Evolutionary conservation across 2,797 vertebrate species (phyloP), one percentile per base, ranked within the genome.

Genomic region (Centropyge bicolor): DNA sequence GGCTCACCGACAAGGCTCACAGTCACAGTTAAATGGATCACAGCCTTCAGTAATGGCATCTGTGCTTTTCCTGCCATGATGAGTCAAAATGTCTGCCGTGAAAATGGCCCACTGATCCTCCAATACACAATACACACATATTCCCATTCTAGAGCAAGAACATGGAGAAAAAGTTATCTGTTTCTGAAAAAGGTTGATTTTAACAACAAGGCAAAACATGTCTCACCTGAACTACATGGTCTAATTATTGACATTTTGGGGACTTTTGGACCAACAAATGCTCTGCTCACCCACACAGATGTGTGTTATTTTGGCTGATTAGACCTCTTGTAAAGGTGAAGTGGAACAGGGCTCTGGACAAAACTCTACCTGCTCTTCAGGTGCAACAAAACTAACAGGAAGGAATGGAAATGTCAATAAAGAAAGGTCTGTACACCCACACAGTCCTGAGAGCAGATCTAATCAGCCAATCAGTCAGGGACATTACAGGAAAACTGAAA

Each of bases 11-110:
- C 27, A 31, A 31, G 27, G 27, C 27, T 31, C 27, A 31, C 27
- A 61, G 52, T 56, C 27, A 71, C 45, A 57, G 20, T 48, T 61
- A 65, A 60, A 70, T 48, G 31, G 51, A 81, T 77, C 22, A 43
- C 17, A 65, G 45, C 35, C 36, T 1, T 68, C 27, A 4, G 41
- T 63, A 62, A 79, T 49, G 13, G 31, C 13, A 38, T 73, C 24
- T 54, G 49, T 49, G 57, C 24, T 45, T 68, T 57, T 61, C 27
- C 57, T 76, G 55, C 63, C 55, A 62, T 48, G 61, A 61, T 31
- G 48, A 54, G 48, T 55, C 48, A 73, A 68, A 41, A 46, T 48
- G 48, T 49, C 43, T 55, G 56, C 70, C 41, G 55, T 60, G 43
- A 61, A 67, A 49, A 41, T 8, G 51, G 36, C 8, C 35, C 8